Conservation (phyloP, 2,888 invertebrate species). For the Platypus cylindrus region DNA sequence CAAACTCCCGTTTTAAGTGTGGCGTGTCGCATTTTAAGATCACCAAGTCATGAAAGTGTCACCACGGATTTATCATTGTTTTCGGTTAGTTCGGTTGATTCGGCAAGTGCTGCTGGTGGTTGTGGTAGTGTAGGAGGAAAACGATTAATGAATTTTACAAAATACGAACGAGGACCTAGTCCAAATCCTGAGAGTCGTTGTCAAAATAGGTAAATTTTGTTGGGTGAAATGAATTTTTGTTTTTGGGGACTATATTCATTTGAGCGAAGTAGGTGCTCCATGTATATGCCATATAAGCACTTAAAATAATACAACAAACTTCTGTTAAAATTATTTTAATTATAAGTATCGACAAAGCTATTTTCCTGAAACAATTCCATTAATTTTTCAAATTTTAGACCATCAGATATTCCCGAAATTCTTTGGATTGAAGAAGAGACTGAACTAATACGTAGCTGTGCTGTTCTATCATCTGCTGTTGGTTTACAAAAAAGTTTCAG, state of each 20-base stretch:
- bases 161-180: slow-evolving; percentile 51
- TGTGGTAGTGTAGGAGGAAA: slow-evolving; percentile 28
- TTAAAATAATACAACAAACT: too few relatives aligned
- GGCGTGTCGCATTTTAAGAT: slow-evolving; percentile 53
- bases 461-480: slow-evolving; percentile 62
- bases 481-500: slow-evolving; percentile 78
- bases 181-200: slow-evolving; percentile 53
- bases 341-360: too few relatives aligned
- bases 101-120: slow-evolving; percentile 33
- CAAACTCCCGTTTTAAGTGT: slow-evolving; percentile 41
- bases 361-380: too few relatives aligned
- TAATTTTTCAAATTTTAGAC: slow-evolving; percentile 30
- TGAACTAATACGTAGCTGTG: slow-evolving; percentile 67
- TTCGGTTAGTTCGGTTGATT: slow-evolving; percentile 50
- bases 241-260: too few relatives aligned
- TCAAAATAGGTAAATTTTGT: slow-evolving; percentile 25
- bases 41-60: slow-evolving; percentile 74
- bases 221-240: too few relatives aligned
- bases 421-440: slow-evolving; percentile 63
- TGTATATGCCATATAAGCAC: too few relatives aligned
- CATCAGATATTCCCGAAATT: slow-evolving; percentile 50
- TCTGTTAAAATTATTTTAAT: too few relatives aligned
- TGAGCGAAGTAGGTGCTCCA: too few relatives aligned
- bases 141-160: slow-evolving; percentile 39
- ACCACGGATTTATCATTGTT: slow-evolving; percentile 71